Conservation (phyloP, 2,113 vertebrate species). For the Oreochromis spilurus region DNA sequence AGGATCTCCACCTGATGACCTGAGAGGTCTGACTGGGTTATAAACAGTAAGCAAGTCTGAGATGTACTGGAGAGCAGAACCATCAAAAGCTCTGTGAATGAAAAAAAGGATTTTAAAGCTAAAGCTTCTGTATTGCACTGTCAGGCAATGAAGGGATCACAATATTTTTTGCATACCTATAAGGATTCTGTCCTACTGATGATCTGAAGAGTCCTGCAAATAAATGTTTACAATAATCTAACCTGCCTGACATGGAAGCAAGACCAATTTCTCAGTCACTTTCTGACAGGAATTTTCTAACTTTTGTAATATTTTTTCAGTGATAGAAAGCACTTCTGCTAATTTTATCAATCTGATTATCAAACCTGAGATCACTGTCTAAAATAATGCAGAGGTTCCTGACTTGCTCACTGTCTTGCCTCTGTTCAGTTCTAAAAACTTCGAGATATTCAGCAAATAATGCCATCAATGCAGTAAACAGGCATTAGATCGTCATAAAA, state of each 20-base stretch:
- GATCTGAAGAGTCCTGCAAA: background rate
- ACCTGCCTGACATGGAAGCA: background rate
- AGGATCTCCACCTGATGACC: background rate
- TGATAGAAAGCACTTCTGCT: background rate
- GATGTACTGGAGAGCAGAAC: background rate
- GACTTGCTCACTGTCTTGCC: background rate
- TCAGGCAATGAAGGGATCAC: background rate
- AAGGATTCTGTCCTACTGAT: background rate
- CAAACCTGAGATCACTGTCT: background rate
- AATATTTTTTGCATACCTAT: background rate
- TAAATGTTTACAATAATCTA: background rate
- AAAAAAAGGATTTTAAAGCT: background rate
- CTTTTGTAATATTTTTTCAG: rapidly evolving
- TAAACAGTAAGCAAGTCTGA: background rate
- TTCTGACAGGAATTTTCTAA: background rate
- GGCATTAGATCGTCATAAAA: background rate
- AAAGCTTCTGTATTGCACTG: background rate
- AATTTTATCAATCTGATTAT: background rate
- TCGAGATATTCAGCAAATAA: background rate
- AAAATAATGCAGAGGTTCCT: background rate
- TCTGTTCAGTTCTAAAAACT: background rate
- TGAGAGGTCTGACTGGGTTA: background rate
- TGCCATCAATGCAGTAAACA: rapidly evolving
- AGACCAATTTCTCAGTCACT: background rate
- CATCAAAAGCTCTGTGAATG: rapidly evolving